These are phyloP conservation scores for Drosophila sechellia DNA, from an alignment of 1,140 invertebrate species.

Conservation along the genomic window DNA sequence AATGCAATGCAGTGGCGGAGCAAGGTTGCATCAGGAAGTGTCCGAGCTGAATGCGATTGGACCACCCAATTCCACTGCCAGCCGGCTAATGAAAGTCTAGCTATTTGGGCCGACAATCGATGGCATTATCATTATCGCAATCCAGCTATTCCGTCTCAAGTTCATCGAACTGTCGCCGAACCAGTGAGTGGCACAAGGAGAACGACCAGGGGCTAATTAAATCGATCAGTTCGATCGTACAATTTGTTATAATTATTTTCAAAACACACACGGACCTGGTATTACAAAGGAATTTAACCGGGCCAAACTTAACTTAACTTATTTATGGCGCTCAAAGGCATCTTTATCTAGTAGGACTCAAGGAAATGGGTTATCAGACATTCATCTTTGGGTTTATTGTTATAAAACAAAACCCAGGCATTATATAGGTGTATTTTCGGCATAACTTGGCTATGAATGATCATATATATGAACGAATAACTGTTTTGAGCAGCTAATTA, in stretches of 20 bases:
- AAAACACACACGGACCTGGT: neutral
- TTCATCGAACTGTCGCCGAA: constrained; percentile 33
- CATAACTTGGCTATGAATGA: too few species aligned
- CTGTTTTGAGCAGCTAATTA: too few species aligned
- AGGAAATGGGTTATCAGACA: too few species aligned
- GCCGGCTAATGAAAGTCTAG: too few species aligned
- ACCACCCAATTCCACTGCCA: constrained; percentile 3
- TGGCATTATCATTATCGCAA: constrained; percentile 15
- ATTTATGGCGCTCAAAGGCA: too few species aligned
- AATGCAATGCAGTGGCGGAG: constrained; percentile 9
- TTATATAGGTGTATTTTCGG: too few species aligned
- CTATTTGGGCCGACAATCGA: constrained; percentile 11
- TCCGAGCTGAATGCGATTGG: constrained; percentile 11
- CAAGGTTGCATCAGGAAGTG: constrained; percentile 19
- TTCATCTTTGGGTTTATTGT: too few species aligned
- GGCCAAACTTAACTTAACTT: neutral
- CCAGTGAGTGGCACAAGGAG: constrained; percentile 32
- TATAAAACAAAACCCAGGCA: too few species aligned
- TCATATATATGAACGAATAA: too few species aligned
- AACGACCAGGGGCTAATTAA: constrained; percentile 26
- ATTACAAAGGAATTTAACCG: constrained; percentile 10
- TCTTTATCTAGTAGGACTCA: too few species aligned
- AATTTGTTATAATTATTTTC: constrained; percentile 11
- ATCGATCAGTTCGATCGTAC: neutral
- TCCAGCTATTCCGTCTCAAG: constrained; percentile 18